Evolutionary conservation across 2,888 invertebrate genomes (phyloP).

Genomic region (Strigamia maritima): DNA sequence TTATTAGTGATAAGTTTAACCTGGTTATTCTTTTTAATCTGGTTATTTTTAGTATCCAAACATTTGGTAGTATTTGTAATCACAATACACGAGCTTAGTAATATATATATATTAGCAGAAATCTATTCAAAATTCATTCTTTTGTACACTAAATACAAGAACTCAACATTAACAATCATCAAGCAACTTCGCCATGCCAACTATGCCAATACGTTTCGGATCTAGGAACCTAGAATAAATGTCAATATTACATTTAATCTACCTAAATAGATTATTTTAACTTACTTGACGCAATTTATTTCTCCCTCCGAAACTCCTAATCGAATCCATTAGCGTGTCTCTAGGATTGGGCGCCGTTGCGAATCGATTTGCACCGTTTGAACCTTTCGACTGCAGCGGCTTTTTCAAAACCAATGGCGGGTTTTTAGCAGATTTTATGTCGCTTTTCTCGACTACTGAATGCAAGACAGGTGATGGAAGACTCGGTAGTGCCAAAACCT

Average conservation of each 20-base stretch:
- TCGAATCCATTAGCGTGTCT: slow-evolving; percentile 66
- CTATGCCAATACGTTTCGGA: slow-evolving; percentile 39
- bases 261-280: not conserved
- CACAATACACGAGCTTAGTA: not conserved
- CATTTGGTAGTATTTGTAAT: not conserved
- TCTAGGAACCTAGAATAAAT: slow-evolving; percentile 37
- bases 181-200: slow-evolving; percentile 36
- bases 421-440: not conserved
- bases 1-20: not conserved
- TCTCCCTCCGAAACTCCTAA: slow-evolving; percentile 64
- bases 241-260: not conserved
- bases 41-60: not conserved
- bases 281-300: slow-evolving; percentile 41
- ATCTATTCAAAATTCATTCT: not conserved
- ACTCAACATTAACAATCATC: too few relatives aligned
- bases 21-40: not conserved
- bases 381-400: not conserved
- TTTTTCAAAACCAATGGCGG: not conserved
- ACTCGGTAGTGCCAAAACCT: not conserved
- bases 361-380: not conserved
- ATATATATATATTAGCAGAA: not conserved
- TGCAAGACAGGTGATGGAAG: not conserved
- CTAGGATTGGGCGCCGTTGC: slow-evolving; percentile 53
- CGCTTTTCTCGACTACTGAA: slow-evolving; percentile 19
- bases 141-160: not conserved